These are phyloP conservation scores for Macropus fuliginosus DNA, from an alignment of 2,797 vertebrate genomes.

Conservation along the genomic window DNA sequence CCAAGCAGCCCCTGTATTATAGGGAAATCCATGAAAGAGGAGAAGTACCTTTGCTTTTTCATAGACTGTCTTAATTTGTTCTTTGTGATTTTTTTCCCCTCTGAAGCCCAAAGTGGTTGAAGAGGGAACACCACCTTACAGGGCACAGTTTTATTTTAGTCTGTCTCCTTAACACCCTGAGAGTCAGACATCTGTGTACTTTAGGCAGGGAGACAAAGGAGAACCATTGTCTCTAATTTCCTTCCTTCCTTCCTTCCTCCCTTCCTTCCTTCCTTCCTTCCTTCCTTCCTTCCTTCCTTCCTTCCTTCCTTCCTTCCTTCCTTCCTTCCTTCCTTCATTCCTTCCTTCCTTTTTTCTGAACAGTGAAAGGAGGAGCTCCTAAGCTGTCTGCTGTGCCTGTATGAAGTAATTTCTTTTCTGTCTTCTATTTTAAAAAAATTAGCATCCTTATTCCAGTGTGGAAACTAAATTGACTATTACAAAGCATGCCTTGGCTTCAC, in stretches of 20 bases:
- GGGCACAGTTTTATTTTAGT: neutral
- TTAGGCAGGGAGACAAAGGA: neutral
- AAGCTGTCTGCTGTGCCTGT: neutral
- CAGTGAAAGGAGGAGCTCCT: neutral
- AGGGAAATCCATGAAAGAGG: neutral
- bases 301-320: too few relatives aligned
- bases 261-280: neutral
- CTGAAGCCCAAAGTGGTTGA: neutral
- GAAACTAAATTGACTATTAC: constrained; percentile 44
- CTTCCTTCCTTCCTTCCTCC: neutral
- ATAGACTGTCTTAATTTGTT: neutral
- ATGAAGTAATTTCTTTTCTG: constrained; percentile 2
- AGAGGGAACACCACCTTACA: neutral
- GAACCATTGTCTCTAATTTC: neutral
- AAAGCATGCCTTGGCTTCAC: constrained; percentile 54
- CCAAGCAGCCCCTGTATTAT: neutral
- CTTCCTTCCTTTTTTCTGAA: constrained; percentile 6
- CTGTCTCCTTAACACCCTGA: neutral
- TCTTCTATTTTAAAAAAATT: constrained; percentile 4
- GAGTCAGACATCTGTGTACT: neutral
- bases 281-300: too few relatives aligned
- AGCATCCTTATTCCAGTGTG: constrained; percentile 12
- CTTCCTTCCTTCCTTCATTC: too few relatives aligned
- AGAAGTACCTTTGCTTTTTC: neutral
- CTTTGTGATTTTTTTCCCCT: neutral